Base-by-base conservation (phyloP, 2,113 vertebrate species). In the Leptosomus discolor region DNA sequence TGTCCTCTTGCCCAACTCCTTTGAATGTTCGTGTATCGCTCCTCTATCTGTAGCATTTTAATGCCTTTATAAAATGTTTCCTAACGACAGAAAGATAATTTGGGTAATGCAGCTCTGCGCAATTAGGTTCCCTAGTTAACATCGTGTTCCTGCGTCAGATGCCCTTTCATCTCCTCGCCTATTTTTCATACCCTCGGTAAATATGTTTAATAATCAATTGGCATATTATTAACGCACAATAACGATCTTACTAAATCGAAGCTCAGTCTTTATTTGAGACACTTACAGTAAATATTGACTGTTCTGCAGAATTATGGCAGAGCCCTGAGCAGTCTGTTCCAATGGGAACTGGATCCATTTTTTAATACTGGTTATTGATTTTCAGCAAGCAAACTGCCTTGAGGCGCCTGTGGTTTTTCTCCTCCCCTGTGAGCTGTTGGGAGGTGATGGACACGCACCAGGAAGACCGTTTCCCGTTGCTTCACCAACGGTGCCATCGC, bases 321-420 rank as follows among this genome's bases (percentile, higher is more conserved):
- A 92, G 88, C 94, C 92, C 94, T 82, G 93, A 97, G 96, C 91
- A 92, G 95, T 95, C 92, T 78, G 97, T 97, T 98, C 95, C 96
- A 74, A 60, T 74, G 94, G 94, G 96, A 91, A 73, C 92, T 29
- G 78, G 96, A 97, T 98, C 97, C 97, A 98, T 98, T 98, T 98
- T 98, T 98, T 97, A 97, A 98, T 98, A 96, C 96, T 85, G 88
- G 96, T 97, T 98, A 98, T 98, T 95, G 98, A 98, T 98, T 98
- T 94, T 94, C 76, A 46, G 85, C 30, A 37, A 92, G 95, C 94
- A 91, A 90, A 78, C 84, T 90, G 96, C 97, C 96, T 96, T n/a
- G 85, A 96, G 97, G 97, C 83, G 36, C 85, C 71, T 9, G 85
- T 74, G 96, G 97, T 68, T 96, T 85, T 93, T 67, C 92, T 76